Conservation (phyloP, 2,113 vertebrate genomes). For the Rhea pennata region DNA sequence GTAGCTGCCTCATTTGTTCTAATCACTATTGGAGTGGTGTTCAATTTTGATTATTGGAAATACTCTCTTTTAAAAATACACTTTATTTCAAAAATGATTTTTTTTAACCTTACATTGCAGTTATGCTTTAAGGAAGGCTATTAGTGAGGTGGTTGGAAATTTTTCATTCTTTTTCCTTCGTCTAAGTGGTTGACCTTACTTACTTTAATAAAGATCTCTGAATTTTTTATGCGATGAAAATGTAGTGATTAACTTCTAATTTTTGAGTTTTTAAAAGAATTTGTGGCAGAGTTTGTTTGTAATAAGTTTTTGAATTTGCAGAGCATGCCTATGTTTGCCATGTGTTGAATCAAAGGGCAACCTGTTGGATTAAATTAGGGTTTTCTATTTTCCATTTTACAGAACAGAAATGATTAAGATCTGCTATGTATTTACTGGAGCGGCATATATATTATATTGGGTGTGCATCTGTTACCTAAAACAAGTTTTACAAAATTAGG, state of each 20-base stretch:
- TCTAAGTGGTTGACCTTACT: not conserved
- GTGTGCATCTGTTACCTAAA: not conserved
- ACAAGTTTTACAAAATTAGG: not conserved
- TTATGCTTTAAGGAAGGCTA: not conserved
- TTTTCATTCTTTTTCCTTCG: not conserved
- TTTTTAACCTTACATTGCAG: not conserved
- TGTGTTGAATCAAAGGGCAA: not conserved
- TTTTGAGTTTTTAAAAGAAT: not conserved
- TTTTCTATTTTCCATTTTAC: not conserved
- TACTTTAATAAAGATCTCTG: not conserved
- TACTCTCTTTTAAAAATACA: accelerated
- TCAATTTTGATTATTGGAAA: not conserved
- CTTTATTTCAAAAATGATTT: not conserved
- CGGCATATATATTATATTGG: not conserved
- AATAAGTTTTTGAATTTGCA: not conserved
- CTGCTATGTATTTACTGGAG: not conserved
- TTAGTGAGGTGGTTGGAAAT: not conserved
- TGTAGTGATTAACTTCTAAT: not conserved
- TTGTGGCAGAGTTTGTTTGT: not conserved
- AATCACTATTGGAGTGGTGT: not conserved
- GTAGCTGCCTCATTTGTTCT: not conserved
- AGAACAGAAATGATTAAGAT: not conserved
- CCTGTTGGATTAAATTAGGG: not conserved
- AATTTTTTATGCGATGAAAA: not conserved
- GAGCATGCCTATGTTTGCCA: not conserved